Base-by-base conservation (phyloP, 2,797 vertebrate species). In the Chrysocyon brachyurus region DNA sequence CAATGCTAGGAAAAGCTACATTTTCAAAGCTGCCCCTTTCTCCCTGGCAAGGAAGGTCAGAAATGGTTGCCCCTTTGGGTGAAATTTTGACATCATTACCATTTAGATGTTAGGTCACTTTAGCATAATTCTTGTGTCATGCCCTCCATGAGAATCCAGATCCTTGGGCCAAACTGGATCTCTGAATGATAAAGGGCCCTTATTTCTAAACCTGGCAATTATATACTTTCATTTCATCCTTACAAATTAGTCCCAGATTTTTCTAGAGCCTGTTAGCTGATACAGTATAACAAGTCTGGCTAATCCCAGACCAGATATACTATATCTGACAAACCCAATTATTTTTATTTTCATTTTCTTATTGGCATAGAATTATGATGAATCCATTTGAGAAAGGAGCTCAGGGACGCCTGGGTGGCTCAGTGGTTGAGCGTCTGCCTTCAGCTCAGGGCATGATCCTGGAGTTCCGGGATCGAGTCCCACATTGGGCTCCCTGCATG, bases 61-160 rank as follows among this genome's bases (percentile, higher is more conserved):
- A 87, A 96, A 86, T 52, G 12, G 16, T n/a, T 91, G 63, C 56
- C 33, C n/a, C 33, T 97, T 87, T 5, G 33, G 26, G 64, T 93
- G 61, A 78, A 85, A 84, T 77, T 89, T 66, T 90, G 11, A 70
- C 5, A 87, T 54, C 31, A 90, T 78, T 52, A 82, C 59, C 56
- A 84, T 88, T 96, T 56, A 94, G 63, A 88, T 57, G 40, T 86
- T 46, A 66, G 33, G 11, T 93, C 77, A 94, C 68, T 92, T 96
- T 77, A 96, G 28, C 14, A 36, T 40, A 91, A 15, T 82, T 21
- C 15, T 56, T 7, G 56, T 14, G 28, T 40, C 40, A n/a, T n/a
- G 66, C 5, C 28, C 57, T 90, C 68, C 31, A 19, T 91, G 59
- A 70, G 78, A 91, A 92, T 40, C 59, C 24, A 88, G 81, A 33